Evolutionary conservation across 2,113 vertebrate species (phyloP).

Genomic region (Conger conger): DNA sequence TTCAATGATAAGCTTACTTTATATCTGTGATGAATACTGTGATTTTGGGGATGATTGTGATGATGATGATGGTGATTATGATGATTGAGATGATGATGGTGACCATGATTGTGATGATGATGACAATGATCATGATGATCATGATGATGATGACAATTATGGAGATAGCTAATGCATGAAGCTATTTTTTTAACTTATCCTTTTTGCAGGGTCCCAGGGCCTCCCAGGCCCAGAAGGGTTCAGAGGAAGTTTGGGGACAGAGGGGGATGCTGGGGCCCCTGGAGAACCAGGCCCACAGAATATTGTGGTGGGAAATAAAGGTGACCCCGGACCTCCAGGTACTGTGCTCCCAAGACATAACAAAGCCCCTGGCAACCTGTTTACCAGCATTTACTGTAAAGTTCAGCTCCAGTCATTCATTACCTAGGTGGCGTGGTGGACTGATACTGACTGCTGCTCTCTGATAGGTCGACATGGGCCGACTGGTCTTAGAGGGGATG

Average conservation of each 20-base stretch:
- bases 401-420: not conserved
- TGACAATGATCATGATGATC: not conserved
- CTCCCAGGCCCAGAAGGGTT: constrained; percentile 30
- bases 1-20: not conserved
- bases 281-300: constrained; percentile 33
- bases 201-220: constrained; percentile 46
- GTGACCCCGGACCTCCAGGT: constrained; percentile 49
- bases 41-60: too few relatives aligned
- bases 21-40: not conserved
- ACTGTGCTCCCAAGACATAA: not conserved
- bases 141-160: not conserved
- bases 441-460: not conserved
- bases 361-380: not conserved
- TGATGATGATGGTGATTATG: not conserved
- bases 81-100: not conserved
- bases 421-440: not conserved
- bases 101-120: not conserved
- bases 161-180: not conserved
- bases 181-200: not conserved
- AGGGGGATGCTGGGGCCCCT: constrained; percentile 35
- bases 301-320: constrained; percentile 22
- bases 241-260: not conserved
- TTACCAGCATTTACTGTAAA: not conserved
- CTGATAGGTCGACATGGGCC: constrained; percentile 47
- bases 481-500: constrained; percentile 45